phyloP scores from a whole-genome alignment of 2,113 vertebrate genomes.

The Mus pahari region DNA sequence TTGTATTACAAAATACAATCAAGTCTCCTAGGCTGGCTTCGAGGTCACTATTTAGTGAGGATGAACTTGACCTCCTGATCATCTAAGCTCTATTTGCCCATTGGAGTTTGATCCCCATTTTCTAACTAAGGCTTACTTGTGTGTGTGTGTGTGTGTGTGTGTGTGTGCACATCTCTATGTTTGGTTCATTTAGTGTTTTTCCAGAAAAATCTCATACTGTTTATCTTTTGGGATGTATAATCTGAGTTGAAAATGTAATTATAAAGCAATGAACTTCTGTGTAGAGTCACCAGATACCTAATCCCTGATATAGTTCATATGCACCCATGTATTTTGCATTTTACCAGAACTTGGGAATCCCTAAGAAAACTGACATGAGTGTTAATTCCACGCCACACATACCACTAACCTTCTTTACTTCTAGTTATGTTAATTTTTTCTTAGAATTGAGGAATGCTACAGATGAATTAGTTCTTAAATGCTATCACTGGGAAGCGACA shows the following conservation, averaged over 20 bases:
- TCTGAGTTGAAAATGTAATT: not conserved
- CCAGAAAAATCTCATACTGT: not conserved
- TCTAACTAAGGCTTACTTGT: not conserved
- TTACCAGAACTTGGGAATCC: not conserved
- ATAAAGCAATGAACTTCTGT: not conserved
- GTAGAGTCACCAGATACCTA: not conserved
- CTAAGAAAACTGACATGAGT: too few relatives aligned
- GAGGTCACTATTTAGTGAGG: not conserved
- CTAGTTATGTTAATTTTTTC: not conserved
- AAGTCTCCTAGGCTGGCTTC: not conserved
- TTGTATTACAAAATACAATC: not conserved
- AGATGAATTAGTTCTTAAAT: not conserved
- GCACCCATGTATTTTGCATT: not conserved
- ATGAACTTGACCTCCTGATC: too few relatives aligned
- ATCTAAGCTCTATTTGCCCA: not conserved
- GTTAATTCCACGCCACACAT: not conserved
- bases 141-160: too few relatives aligned
- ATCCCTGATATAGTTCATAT: not conserved
- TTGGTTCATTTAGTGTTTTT: not conserved
- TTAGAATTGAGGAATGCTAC: not conserved
- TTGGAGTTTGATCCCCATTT: not conserved
- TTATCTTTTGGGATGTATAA: not conserved
- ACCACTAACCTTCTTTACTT: not conserved
- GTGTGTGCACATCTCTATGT: not conserved
- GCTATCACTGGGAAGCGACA: not conserved